Percentiles rank a stretch among this genome's conserved stretches.
Conservation (phyloP, 2,797 vertebrate genomes). For the Betta splendens region DNA sequence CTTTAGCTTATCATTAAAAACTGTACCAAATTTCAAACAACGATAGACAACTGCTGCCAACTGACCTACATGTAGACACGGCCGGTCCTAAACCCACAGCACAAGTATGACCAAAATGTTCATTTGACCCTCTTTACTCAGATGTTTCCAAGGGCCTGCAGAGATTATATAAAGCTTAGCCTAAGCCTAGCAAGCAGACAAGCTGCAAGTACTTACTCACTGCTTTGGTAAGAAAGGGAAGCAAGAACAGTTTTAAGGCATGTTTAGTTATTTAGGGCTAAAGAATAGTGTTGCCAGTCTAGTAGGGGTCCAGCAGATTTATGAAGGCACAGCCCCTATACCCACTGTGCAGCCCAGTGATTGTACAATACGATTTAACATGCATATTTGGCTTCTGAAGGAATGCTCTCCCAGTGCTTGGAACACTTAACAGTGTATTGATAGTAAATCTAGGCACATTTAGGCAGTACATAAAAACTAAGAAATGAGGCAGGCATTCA, state of each 20-base stretch:
- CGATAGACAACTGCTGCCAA: not conserved
- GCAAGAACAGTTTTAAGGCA: not conserved
- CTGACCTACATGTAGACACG: not conserved
- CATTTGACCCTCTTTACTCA: not conserved
- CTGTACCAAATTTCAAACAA: too few species aligned
- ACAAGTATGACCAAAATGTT: not conserved
- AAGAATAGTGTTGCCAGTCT: not conserved
- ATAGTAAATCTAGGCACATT: constrained; percentile 1
- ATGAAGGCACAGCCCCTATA: not conserved
- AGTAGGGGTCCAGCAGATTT: not conserved
- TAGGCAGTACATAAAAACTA: constrained; percentile 4
- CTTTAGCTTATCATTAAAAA: too few species aligned
- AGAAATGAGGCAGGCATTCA: not conserved
- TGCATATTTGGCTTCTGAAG: not conserved
- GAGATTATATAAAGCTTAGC: not conserved
- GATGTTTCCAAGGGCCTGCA: not conserved
- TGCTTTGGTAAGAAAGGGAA: not conserved
- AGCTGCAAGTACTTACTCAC: not conserved
- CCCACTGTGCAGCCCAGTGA: not conserved
- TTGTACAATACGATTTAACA: not conserved
- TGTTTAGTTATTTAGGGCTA: not conserved
- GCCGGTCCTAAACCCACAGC: not conserved
- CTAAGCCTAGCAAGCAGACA: not conserved
- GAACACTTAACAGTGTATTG: not conserved
- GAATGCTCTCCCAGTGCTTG: not conserved